phyloP scores from a whole-genome alignment of 1,140 invertebrate species.

The Heliconius nattereri region DNA sequence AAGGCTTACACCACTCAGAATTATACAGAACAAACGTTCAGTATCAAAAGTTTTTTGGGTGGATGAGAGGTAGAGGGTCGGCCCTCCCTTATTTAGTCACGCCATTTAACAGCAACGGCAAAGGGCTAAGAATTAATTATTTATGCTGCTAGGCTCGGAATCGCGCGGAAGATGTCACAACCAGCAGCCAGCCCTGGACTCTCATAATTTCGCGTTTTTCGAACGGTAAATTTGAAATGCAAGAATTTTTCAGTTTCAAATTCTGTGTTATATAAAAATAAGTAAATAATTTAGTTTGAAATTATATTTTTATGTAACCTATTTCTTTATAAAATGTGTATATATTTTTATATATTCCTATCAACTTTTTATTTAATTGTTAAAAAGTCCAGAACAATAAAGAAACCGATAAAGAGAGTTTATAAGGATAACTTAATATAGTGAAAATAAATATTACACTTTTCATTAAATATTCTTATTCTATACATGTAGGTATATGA shows the following conservation, averaged over 20 bases:
- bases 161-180: constrained; percentile 68
- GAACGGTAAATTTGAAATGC: constrained; percentile 44
- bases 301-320: no score
- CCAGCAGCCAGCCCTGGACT: constrained; percentile 52
- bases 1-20: constrained; percentile 40
- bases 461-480: no score
- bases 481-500: no score
- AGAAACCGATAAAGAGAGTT: no score
- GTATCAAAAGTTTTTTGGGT: constrained; percentile 67
- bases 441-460: no score
- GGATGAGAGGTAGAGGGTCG: constrained; percentile 48
- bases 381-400: no score
- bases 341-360: no score
- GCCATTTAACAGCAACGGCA: constrained; percentile 71
- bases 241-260: not conserved
- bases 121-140: constrained; percentile 75
- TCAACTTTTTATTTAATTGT: no score
- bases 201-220: constrained; percentile 54
- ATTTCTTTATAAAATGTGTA: no score
- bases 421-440: no score
- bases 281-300: no score
- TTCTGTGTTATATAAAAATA: not conserved
- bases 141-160: constrained; percentile 58
- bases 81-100: constrained; percentile 74
- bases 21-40: constrained; percentile 64